Conservation (phyloP, 2,797 vertebrate species). For the Pangasius mekongensis region DNA sequence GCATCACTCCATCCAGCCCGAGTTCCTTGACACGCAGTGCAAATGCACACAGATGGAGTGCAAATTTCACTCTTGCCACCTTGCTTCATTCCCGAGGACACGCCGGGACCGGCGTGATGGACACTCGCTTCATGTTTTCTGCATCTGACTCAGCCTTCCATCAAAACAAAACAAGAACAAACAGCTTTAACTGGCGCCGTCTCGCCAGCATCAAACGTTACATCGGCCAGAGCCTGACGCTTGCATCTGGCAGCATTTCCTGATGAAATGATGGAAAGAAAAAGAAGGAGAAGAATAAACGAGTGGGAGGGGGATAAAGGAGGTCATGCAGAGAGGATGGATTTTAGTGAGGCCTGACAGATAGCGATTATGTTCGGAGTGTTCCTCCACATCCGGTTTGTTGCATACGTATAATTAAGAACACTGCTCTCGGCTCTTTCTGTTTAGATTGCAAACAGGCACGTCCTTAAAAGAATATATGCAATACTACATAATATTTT, state of each 20-base stretch:
- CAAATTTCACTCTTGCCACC: constrained; percentile 33
- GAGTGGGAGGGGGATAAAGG: background rate
- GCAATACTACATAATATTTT: too few species aligned
- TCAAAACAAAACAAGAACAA: constrained; percentile 48
- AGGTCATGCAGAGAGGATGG: constrained; percentile 35
- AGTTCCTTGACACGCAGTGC: background rate
- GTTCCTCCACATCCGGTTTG: constrained; percentile 4
- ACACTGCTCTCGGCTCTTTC: constrained; percentile 23
- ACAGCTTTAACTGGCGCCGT: constrained; percentile 38
- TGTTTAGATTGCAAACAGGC: constrained; percentile 38
- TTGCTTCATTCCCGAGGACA: constrained; percentile 47
- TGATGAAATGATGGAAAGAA: constrained; percentile 62
- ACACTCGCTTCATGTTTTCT: constrained; percentile 59
- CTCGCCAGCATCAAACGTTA: constrained; percentile 19
- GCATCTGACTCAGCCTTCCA: constrained; percentile 69
- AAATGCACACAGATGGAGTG: constrained; percentile 33
- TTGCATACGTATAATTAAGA: constrained; percentile 38
- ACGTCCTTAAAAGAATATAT: background rate
- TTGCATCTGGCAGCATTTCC: constrained; percentile 22
- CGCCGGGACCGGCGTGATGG: constrained; percentile 52
- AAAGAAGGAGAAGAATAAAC: background rate
- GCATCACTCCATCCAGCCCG: background rate
- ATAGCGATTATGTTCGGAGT: constrained; percentile 24
- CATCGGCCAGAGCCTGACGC: constrained; percentile 26
- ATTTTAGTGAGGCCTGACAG: constrained; percentile 43